Conservation (phyloP, 2,797 vertebrate genomes). For the Rhincodon typus region DNA sequence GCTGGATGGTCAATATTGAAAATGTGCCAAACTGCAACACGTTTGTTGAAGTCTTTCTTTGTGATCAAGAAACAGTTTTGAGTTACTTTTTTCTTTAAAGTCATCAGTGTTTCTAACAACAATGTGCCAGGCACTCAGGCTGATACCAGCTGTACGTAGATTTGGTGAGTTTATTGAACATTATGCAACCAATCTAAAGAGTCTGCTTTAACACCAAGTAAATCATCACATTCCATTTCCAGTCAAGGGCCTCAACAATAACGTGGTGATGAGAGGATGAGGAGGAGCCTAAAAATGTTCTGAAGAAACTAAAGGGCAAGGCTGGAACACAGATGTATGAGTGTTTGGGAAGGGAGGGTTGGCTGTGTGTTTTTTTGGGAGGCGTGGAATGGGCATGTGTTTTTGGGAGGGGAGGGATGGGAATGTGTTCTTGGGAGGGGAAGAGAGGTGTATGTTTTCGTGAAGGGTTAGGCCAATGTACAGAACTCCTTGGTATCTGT, state of each 20-base stretch:
- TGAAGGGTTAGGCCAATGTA: too few relatives aligned
- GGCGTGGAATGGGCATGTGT: too few relatives aligned
- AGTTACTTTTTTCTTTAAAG: not conserved
- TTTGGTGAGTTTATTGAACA: constrained; percentile 40
- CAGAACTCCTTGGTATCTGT: too few relatives aligned
- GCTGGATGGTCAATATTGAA: not conserved
- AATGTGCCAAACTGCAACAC: not conserved
- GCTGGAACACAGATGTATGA: constrained; percentile 39
- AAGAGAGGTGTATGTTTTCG: too few relatives aligned
- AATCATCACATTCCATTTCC: constrained; percentile 37
- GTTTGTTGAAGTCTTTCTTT: not conserved
- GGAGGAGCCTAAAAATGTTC: not conserved
- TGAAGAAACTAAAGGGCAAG: constrained; percentile 16
- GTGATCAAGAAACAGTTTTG: not conserved
- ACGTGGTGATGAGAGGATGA: constrained; percentile 37
- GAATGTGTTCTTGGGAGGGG: too few relatives aligned
- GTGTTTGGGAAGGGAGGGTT: constrained; percentile 43
- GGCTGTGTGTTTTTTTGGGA: not conserved
- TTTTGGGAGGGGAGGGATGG: too few relatives aligned
- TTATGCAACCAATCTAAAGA: constrained; percentile 34
- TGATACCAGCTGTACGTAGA: not conserved
- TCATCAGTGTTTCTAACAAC: constrained; percentile 6
- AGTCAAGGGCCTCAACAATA: constrained; percentile 39
- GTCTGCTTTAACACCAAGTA: not conserved
- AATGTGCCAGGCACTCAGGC: not conserved